Evolutionary conservation across 2,797 vertebrate species (phyloP).

Genomic region (Arrhamphus sclerolepis): DNA sequence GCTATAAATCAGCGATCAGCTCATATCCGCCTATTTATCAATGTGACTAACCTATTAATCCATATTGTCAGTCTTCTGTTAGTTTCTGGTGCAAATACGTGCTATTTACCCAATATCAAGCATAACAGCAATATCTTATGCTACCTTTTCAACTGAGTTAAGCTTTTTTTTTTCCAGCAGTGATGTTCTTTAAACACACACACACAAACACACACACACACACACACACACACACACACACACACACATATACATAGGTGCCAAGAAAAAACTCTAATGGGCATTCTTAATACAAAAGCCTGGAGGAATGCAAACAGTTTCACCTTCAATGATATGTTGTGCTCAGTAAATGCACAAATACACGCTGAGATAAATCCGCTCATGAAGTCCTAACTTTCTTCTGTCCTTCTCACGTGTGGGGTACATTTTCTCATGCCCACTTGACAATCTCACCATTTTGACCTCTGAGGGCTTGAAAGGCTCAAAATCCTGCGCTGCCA

Average conservation of each 20-base stretch:
- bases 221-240: too few relatives aligned
- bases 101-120: too few relatives aligned
- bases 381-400: constrained; percentile 20
- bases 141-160: too few relatives aligned
- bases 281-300: not conserved
- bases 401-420: not conserved
- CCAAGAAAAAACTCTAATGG: too few relatives aligned
- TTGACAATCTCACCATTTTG: constrained; percentile 32
- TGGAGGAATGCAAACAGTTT: not conserved
- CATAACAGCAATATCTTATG: too few relatives aligned
- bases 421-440: constrained; percentile 10
- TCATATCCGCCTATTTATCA: constrained; percentile 1
- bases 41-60: not conserved
- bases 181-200: too few relatives aligned
- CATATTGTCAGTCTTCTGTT: not conserved
- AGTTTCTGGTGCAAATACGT: too few relatives aligned
- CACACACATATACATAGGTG: too few relatives aligned
- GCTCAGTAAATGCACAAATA: not conserved
- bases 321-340: not conserved
- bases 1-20: constrained; percentile 1
- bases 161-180: too few relatives aligned
- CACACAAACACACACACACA: too few relatives aligned
- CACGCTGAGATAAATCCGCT: not conserved
- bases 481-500: constrained; percentile 8
- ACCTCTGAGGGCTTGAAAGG: constrained; percentile 14